A percentile compares a stretch with the other conserved stretches of the same genome.
Evolutionary conservation across 2,888 invertebrate genomes (phyloP).

Genomic region (Lochmaea capreae): DNA sequence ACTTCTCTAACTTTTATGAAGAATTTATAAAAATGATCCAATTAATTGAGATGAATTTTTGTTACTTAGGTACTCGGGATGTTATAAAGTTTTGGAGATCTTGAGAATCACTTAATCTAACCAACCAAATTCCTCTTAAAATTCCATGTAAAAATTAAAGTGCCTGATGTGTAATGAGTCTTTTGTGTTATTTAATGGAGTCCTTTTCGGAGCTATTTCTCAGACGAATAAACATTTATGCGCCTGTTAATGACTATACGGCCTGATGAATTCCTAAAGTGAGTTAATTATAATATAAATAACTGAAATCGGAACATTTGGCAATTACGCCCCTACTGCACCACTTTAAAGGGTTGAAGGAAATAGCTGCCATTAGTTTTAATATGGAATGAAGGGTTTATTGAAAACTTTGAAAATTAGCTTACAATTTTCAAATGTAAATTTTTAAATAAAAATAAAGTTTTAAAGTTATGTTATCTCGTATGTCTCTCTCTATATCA

Average conservation of each 20-base stretch:
- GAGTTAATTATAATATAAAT: conserved; percentile 52
- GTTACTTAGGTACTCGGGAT: neutral
- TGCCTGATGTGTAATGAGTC: conserved; percentile 34
- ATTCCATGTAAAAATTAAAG: conserved; percentile 33
- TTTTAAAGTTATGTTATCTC: neutral
- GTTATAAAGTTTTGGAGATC: neutral
- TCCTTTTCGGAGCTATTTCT: conserved; percentile 28
- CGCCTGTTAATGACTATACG: conserved; percentile 41
- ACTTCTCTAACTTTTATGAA: no score
- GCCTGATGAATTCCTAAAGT: conserved; percentile 40
- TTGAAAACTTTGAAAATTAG: conserved; percentile 17
- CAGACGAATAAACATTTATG: conserved; percentile 37
- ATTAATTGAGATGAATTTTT: no score
- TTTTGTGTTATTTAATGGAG: conserved; percentile 38
- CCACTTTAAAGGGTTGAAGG: conserved; percentile 40
- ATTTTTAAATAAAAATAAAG: neutral
- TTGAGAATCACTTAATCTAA: conserved; percentile 32
- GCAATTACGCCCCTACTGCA: conserved; percentile 38
- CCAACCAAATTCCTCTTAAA: conserved; percentile 22
- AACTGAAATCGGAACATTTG: conserved; percentile 46
- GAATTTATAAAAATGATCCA: no score
- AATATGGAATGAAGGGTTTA: conserved; percentile 11
- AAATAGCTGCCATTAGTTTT: conserved; percentile 32
- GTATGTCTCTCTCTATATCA: neutral
- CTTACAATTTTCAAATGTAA: neutral